Conservation (phyloP, 2,888 invertebrate species). For the Celastrina argiolus region DNA sequence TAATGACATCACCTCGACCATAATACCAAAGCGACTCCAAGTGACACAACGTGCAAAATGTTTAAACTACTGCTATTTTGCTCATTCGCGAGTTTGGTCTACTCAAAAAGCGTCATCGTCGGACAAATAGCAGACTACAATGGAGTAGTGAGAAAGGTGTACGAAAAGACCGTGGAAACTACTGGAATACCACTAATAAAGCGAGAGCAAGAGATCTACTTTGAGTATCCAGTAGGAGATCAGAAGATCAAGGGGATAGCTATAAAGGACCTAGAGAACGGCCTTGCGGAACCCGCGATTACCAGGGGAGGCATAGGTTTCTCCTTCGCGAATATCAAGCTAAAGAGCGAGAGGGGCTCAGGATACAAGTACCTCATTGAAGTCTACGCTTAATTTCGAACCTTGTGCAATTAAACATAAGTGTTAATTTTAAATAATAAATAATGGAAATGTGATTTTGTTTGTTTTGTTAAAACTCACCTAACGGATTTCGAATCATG, state of each 20-base stretch:
- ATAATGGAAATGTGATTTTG: neutral
- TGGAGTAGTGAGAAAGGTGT: slow-evolving; percentile 50
- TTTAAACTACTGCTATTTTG: slow-evolving; percentile 31
- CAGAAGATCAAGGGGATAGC: slow-evolving; percentile 66
- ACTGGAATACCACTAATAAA: slow-evolving; percentile 49
- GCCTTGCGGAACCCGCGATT: slow-evolving; percentile 57
- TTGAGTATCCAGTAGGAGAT: slow-evolving; percentile 50
- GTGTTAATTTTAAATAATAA: slow-evolving; percentile 9
- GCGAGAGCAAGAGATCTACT: slow-evolving; percentile 50
- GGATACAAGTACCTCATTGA: slow-evolving; percentile 58
- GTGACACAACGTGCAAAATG: slow-evolving; percentile 28
- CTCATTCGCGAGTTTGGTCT: slow-evolving; percentile 39
- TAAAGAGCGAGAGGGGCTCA: slow-evolving; percentile 64
- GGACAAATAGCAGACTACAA: slow-evolving; percentile 52
- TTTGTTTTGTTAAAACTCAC: neutral
- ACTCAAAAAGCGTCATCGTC: slow-evolving; percentile 51
- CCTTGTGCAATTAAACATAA: slow-evolving; percentile 12
- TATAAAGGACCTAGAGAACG: slow-evolving; percentile 62
- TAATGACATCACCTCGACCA: slow-evolving; percentile 25
- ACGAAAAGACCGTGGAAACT: slow-evolving; percentile 45
- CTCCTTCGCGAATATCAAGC: slow-evolving; percentile 56
- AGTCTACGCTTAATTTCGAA: slow-evolving; percentile 54
- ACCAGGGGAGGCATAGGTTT: slow-evolving; percentile 63
- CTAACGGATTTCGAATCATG: no score
- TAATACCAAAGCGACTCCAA: neutral